Evolutionary conservation across 2,797 vertebrate genomes (phyloP), one percentile per base, ranked within the genome.

Genomic region (Notamacropus eugenii): DNA sequence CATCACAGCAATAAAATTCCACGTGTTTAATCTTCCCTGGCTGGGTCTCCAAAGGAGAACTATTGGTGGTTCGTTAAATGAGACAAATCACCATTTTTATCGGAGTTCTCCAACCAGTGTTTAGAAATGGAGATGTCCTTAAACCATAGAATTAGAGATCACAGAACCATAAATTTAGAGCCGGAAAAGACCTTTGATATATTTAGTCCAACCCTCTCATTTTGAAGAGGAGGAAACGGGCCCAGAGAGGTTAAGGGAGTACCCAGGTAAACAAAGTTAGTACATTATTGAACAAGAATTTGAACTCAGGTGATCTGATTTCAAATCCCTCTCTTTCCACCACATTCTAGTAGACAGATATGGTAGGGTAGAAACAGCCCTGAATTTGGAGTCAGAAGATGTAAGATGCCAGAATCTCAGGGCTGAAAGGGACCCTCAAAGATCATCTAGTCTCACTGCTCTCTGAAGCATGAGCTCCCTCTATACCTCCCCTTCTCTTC

Each of bases 21-120:
- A 95, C 92, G 19, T 90, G 94, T 50, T 92, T 90, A 93, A 97
- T 97, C 97, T 97, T 97, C 91, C 96, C 74, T 97, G 91, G 92
- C 94, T 74, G 31, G 90, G 74, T 97, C 96, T 96, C 90, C 67
- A 67, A 56, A 95, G 95, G 95, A 96, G 96, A 96, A 96, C 95
- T 94, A 93, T 31, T 90, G 91, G 92, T 55, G 13, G 50, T 82
- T 94, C 96, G 50, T 95, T 97, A 94, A 95, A 29, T 58, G 22
- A 98, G 93, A 95, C 95, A 91, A 97, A 56, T 31, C 54, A 52
- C 91, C 62, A 16, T 93, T 96, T 74, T 91, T 95, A 59, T 92
- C 93, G 55, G 57, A 55, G 74, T 91, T 92, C 62, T 91, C 62
- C 74, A 55, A 56, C 40, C 54, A 14, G 40, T 3, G 27, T 67